Evolutionary conservation across 2,797 vertebrate species (phyloP).

Genomic region (Picus viridis): DNA sequence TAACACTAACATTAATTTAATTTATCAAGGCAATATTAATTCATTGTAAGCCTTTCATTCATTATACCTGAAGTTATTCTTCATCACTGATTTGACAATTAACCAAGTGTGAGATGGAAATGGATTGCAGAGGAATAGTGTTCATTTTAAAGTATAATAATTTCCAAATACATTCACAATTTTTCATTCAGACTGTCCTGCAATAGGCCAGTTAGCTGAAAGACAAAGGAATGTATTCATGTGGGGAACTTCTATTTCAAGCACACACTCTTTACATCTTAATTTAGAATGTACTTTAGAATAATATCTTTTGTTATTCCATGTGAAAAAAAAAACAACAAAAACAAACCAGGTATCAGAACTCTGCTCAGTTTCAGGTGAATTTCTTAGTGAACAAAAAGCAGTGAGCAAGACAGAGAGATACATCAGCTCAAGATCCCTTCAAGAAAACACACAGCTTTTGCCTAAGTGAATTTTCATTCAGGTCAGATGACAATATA

Average conservation of each 20-base stretch:
- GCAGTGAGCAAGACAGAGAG: not conserved
- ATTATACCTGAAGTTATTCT: not conserved
- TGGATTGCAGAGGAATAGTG: not conserved
- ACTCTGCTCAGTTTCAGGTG: not conserved
- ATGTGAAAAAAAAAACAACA: too few species aligned
- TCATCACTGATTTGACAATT: not conserved
- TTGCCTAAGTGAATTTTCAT: not conserved
- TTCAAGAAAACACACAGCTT: not conserved
- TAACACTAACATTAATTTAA: conserved; percentile 2
- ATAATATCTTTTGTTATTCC: not conserved
- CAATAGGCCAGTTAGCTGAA: not conserved
- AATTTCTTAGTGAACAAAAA: not conserved
- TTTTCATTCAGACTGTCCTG: not conserved
- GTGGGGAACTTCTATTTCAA: not conserved
- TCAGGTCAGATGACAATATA: not conserved
- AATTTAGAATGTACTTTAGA: not conserved
- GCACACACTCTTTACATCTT: not conserved
- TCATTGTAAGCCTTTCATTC: not conserved
- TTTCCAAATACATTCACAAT: not conserved
- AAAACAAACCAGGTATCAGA: not conserved
- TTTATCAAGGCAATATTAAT: not conserved
- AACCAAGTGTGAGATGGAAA: not conserved
- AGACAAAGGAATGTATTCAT: not conserved
- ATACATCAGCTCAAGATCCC: not conserved
- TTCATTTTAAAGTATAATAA: not conserved